Base-by-base conservation (phyloP, 2,113 vertebrate species). In the Trachemys scripta region DNA sequence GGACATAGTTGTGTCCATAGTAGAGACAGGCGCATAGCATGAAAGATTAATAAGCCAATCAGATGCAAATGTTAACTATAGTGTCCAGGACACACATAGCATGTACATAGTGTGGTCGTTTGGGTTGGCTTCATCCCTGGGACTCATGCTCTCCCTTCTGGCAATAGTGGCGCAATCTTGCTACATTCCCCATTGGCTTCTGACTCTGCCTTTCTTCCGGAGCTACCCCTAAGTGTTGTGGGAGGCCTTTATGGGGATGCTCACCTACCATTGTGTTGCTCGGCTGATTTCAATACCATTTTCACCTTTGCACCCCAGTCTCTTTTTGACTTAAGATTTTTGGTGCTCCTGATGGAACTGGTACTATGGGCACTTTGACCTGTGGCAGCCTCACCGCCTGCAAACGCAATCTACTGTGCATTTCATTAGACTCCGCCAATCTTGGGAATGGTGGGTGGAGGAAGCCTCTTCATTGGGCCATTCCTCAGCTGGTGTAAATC, bases 401-500 rank as follows among this genome's bases (percentile, higher is more conserved):
- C 62, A n/a, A 35, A n/a, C 6, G 6, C 31, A n/a, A 6, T 65
- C 25, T 57, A 57, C 22, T 57, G 35, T 20, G 65, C 6, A 1
- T 8, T n/a, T n/a, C n/a, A 75, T 19, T 75, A 8, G 35, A 75
- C 10, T 24, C 35, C 22, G 20, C n/a, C 16, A 45, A 7, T 19
- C 62, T 65, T 65, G 35, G 16, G 62, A 35, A 19, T 65, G 7
- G 6, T 1, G 4, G 13, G 31, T 6, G 62, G 29, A 35, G 13
- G 59, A 16, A 35, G 6, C 31, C 31, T 35, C 31, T n/a, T 65
- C 62, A 16, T 7, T 17, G 35, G 12, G 38, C 50, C 87, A 82
- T 35, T 50, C 82, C 93, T 31, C 82, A 94, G 84, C 78, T 89
- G 83, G 82, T 96, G 83, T 88, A 93, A 97, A 95, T 93, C 91